Base-by-base conservation (phyloP, 2,888 invertebrate genomes). In the Abrostola tripartita region DNA sequence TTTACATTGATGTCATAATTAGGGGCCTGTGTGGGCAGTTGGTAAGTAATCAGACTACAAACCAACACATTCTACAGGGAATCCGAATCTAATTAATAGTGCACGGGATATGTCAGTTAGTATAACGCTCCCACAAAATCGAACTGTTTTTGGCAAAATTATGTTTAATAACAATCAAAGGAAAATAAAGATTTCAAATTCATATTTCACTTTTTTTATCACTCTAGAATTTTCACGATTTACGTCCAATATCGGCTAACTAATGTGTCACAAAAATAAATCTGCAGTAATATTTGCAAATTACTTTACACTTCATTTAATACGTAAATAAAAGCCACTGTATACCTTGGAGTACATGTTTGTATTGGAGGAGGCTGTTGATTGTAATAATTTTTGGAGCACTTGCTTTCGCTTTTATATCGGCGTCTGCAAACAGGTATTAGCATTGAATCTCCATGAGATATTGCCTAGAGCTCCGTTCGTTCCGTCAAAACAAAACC, bases 311-410 rank as follows among this genome's bases (percentile, higher is more conserved):
- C 57, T 41, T 14, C 6, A 11, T 11, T 35, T 36, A 60, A 60
- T 38, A 38, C 5, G 49, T 10, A 35, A 38, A 38, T 55, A 37
- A 51, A 61, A 37, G n/a, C 51, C 37, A 38, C 53, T 53, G 10
- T 35, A 81, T 90, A 92, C 92, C 92, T 92, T 92, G 81, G 92
- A 78, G 89, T 86, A 92, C 92, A 92, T 92, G 91, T 88, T 92
- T 88, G 83, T 83, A 79, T 85, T 83, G 87, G 81, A 78, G 74
- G 87, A 82, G 85, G 86, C 76, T 85, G 84, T 77, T 81, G 79
- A 84, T 84, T 85, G 84, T 88, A 90, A 92, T 94, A 90, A 81
- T 86, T 90, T 90, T 88, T 81, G 85, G 83, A 85, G 82, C 88
- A 86, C 77, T 82, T 81, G 84, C 88, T 85, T 85, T 88, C 85